These are phyloP conservation scores for Pseudomyrmex pallidus DNA, from an alignment of 1,140 invertebrate species.

Conservation along the genomic window DNA sequence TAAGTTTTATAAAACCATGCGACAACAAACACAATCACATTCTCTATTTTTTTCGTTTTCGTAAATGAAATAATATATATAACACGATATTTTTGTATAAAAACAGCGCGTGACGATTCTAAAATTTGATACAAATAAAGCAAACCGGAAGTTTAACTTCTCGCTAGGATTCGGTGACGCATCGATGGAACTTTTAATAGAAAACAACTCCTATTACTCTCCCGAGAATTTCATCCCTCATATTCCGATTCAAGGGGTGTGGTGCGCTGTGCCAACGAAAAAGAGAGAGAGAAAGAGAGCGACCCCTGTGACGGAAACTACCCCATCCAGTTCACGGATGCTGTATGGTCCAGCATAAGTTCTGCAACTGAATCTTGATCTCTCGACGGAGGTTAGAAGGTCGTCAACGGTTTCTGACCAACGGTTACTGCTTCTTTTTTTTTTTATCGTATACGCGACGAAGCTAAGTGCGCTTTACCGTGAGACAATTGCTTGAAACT, in stretches of 20 bases:
- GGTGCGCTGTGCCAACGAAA: neutral
- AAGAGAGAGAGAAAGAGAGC: constrained; percentile 38
- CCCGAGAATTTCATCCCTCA: constrained; percentile 71
- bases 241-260: constrained; percentile 62
- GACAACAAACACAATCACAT: too few relatives aligned
- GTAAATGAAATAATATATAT: neutral
- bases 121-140: constrained; percentile 20
- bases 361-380: constrained; percentile 75
- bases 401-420: constrained; percentile 73
- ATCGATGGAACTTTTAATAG: constrained; percentile 67
- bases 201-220: constrained; percentile 69
- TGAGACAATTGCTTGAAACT: neutral
- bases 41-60: too few relatives aligned
- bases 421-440: constrained; percentile 54
- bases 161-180: constrained; percentile 33
- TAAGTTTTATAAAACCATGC: too few relatives aligned
- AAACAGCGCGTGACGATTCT: neutral
- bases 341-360: constrained; percentile 78
- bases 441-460: constrained; percentile 23
- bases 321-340: constrained; percentile 81
- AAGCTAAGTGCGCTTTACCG: constrained; percentile 10
- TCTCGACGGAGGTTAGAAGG: constrained; percentile 65
- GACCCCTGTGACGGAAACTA: constrained; percentile 69
- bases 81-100: too few relatives aligned
- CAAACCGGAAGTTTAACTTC: constrained; percentile 11